Base-by-base conservation (phyloP, 2,797 vertebrate species). In the Lithobates sylvaticus region DNA sequence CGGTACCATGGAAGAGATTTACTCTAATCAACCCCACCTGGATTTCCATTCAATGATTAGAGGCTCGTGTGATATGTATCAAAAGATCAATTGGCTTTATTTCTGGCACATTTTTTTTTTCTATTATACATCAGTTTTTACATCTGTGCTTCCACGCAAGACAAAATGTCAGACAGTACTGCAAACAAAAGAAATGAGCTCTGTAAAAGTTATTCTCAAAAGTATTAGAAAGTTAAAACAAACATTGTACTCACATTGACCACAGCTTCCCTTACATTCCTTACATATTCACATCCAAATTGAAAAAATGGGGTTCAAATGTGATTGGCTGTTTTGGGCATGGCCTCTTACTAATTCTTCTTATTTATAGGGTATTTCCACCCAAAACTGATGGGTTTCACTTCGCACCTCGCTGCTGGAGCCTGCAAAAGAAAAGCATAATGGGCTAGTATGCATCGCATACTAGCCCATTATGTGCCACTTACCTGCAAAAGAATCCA, bases 31-130 rank as follows among this genome's bases (percentile, higher is more conserved):
- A 34, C 50, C 44, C 42, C 84, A 39, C 72, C n/a, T 39, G 78
- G 78, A 44, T 47, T 42, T 74, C 27, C 21, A 86, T 76, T 86
- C 42, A 47, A 39, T n/a, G 65, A 81, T 86, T 50, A 65, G 44
- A 70, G 84, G 23, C 72, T 86, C 72, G 84, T 86, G 84, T 76
- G 42, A 75, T 54, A 68, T 29, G 29, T 80, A 81, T 80, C 76
- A 79, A 74, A 79, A 73, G 69, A 79, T 79, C 70, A 85, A 80
- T 77, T 85, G 80, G 27, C 77, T 68, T 75, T 29, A 85, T 69
- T 68, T 75, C 71, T 68, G 42, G 5, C 0, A 16, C 64, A 75
- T 21, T 42, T 39, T 75, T 85, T 67, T 42, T 72, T 64, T 34
- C 3, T 34, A 72, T 64, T 34, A 75, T 29, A 67, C 54, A 61